Evolutionary conservation across 2,113 vertebrate species (phyloP).

Genomic region (Malurus melanocephalus): DNA sequence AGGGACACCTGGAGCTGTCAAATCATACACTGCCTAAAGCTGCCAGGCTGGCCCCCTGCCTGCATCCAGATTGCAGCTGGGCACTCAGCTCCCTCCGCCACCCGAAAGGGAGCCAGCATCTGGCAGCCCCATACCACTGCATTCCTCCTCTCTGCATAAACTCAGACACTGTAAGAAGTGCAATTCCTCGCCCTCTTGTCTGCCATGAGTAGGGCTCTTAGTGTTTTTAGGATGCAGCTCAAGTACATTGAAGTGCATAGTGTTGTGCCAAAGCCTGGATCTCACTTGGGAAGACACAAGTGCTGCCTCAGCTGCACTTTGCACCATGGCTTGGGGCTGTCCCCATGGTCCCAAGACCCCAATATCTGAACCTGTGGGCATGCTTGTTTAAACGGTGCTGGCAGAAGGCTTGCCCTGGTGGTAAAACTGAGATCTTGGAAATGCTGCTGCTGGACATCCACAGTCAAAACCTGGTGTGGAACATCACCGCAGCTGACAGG

Average conservation of each 20-base stretch:
- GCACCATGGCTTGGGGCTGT: not conserved
- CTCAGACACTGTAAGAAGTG: not conserved
- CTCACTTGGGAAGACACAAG: not conserved
- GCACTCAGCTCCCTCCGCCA: not conserved
- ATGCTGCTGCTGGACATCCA: not conserved
- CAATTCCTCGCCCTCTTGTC: not conserved
- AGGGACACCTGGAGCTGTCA: not conserved
- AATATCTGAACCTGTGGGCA: not conserved
- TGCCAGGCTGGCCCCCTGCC: not conserved
- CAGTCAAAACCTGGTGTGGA: not conserved
- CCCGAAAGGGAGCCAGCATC: rapidly evolving
- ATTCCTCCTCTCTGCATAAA: not conserved
- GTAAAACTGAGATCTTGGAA: not conserved
- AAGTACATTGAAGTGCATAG: not conserved
- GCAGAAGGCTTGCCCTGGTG: not conserved
- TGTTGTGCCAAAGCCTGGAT: not conserved
- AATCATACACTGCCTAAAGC: not conserved
- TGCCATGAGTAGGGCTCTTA: not conserved
- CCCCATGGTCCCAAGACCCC: rapidly evolving
- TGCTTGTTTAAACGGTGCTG: not conserved
- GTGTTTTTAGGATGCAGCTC: not conserved
- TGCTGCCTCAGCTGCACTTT: not conserved
- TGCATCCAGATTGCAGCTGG: not conserved
- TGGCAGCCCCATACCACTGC: not conserved
- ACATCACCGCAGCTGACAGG: not conserved